Conservation (phyloP, 2,797 vertebrate species). For the Chromobotia macracanthus region DNA sequence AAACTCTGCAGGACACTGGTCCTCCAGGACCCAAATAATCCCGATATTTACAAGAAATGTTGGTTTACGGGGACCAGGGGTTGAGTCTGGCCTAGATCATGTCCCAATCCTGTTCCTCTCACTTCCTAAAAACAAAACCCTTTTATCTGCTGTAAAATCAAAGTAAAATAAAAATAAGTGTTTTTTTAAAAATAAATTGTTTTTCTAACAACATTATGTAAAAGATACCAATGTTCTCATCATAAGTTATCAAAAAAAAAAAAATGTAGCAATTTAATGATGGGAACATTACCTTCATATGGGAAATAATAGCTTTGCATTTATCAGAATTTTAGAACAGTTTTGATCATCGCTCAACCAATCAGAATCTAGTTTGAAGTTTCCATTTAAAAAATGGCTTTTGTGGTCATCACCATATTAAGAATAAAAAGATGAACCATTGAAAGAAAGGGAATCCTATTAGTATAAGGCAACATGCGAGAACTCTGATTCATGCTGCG, state of each 20-base stretch:
- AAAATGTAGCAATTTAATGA: no score
- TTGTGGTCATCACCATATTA: conserved; percentile 24
- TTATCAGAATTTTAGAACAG: neutral
- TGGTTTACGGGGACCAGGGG: no score
- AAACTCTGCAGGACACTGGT: no score
- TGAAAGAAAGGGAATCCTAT: conserved; percentile 41
- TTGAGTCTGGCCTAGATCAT: neutral
- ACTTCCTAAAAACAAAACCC: neutral
- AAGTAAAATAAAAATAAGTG: neutral
- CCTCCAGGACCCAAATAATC: no score
- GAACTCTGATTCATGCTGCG: conserved; percentile 43
- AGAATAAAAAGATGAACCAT: conserved; percentile 21
- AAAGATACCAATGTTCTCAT: neutral
- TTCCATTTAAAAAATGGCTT: conserved; percentile 8
- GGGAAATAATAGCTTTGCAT: neutral
- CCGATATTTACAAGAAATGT: no score
- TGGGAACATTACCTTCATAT: neutral
- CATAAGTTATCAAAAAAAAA: neutral
- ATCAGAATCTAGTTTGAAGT: neutral
- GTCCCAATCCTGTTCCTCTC: neutral
- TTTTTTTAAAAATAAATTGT: no score
- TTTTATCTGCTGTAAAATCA: no score
- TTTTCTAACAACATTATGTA: neutral
- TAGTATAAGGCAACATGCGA: conserved; percentile 36
- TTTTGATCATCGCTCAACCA: neutral